These are phyloP conservation scores for Lagopus leucura DNA, from an alignment of 2,113 vertebrate species.

Conservation along the genomic window DNA sequence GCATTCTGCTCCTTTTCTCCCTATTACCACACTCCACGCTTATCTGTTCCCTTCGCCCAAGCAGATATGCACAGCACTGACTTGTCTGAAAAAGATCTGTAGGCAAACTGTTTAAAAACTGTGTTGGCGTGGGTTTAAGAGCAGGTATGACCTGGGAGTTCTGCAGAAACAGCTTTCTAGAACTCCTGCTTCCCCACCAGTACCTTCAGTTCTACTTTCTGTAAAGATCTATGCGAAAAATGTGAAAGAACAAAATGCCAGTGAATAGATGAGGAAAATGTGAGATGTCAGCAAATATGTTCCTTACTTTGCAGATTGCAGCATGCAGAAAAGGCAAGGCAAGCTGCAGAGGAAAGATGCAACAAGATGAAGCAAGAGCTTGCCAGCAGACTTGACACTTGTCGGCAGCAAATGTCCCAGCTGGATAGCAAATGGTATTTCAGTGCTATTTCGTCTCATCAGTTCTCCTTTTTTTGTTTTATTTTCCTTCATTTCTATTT, in stretches of 20 bases:
- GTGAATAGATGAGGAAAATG: background rate
- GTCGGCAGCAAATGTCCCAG: conserved; percentile 87
- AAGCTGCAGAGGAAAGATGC: conserved; percentile 83
- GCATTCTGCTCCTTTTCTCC: background rate
- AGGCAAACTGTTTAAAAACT: background rate
- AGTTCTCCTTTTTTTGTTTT: background rate
- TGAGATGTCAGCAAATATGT: background rate
- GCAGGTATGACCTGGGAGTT: background rate
- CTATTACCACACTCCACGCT: fast-evolving
- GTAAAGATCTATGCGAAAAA: background rate
- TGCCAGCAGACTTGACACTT: conserved; percentile 75
- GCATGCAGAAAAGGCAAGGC: conserved; percentile 81
- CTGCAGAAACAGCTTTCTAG: background rate
- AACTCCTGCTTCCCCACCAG: background rate
- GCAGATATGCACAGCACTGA: background rate
- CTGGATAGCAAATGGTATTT: conserved; percentile 87
- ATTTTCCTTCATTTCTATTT: background rate
- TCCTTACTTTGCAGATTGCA: conserved; percentile 78
- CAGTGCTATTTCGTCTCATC: background rate
- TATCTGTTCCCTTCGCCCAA: background rate
- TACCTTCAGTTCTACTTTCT: background rate
- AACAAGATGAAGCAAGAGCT: conserved; percentile 85
- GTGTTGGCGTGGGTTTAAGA: background rate
- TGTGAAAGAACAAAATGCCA: background rate
- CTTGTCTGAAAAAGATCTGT: background rate